Conservation (phyloP, 2,888 invertebrate species). For the Oxyteleia sp. region DNA sequence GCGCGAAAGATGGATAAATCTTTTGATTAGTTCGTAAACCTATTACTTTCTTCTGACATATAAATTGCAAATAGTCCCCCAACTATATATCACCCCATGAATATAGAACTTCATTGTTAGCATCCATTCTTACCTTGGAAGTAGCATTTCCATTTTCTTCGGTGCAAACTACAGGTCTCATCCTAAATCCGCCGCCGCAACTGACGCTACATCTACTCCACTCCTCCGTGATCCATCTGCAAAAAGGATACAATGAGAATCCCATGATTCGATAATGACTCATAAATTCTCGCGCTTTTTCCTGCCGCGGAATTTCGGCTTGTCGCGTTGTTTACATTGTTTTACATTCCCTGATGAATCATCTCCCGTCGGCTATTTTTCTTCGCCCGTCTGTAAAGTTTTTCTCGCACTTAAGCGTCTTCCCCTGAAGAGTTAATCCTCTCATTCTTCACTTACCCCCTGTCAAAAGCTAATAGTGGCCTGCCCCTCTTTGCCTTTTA, state of each 20-base stretch:
- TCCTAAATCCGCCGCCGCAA: slow-evolving; percentile 96
- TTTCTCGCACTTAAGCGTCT: slow-evolving; percentile 64
- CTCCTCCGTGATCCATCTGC: slow-evolving; percentile 95
- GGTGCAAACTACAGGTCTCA: too few relatives aligned
- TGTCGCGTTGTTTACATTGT: slow-evolving; percentile 44
- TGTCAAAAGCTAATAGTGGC: slow-evolving; percentile 68
- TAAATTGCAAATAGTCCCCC: slow-evolving; percentile 66
- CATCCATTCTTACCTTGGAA: too few relatives aligned
- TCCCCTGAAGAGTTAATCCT: slow-evolving; percentile 56
- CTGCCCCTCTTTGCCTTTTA: slow-evolving; percentile 57
- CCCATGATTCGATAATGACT: slow-evolving; percentile 35
- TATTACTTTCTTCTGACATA: slow-evolving; percentile 66
- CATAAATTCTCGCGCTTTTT: slow-evolving; percentile 24
- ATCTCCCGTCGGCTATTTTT: slow-evolving; percentile 57
- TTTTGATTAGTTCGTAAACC: slow-evolving; percentile 71
- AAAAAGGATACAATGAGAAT: slow-evolving; percentile 76
- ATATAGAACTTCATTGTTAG: too few relatives aligned
- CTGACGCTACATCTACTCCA: slow-evolving; percentile 96
- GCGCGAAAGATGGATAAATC: slow-evolving; percentile 59
- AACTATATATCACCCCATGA: slow-evolving; percentile 65
- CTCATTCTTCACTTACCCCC: slow-evolving; percentile 66
- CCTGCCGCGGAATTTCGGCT: slow-evolving; percentile 9
- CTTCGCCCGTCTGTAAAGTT: slow-evolving; percentile 60
- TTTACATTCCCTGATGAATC: slow-evolving; percentile 47
- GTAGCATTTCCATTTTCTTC: too few relatives aligned